Conservation (phyloP, 1,140 invertebrate genomes). For the Brachystomella parvula region DNA sequence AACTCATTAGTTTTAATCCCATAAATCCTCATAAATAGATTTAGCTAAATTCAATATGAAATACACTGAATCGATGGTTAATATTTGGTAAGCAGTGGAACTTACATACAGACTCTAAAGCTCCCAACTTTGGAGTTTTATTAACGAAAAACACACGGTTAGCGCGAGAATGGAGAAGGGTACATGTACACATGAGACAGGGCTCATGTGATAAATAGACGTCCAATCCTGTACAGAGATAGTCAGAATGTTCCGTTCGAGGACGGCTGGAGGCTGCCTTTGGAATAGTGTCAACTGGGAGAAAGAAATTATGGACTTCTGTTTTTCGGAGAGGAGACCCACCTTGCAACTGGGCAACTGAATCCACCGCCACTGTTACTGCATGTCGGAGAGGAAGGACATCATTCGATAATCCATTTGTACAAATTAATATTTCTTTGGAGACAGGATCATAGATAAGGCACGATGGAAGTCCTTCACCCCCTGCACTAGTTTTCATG, state of each 20-base stretch:
- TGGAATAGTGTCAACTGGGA: neutral
- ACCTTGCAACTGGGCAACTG: slow-evolving; percentile 70
- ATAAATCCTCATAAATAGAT: neutral
- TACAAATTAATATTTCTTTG: slow-evolving; percentile 57
- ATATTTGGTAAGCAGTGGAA: slow-evolving; percentile 68
- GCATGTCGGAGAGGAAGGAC: slow-evolving; percentile 72
- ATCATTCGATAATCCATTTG: slow-evolving; percentile 47
- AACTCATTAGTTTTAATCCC: neutral
- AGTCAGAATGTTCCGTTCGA: slow-evolving; percentile 43
- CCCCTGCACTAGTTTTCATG: slow-evolving; percentile 48
- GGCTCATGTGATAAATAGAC: slow-evolving; percentile 76
- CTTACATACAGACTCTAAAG: slow-evolving; percentile 59
- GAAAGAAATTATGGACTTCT: neutral
- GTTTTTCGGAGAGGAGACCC: slow-evolving; percentile 59
- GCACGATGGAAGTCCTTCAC: slow-evolving; percentile 46
- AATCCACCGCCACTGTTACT: slow-evolving; percentile 74
- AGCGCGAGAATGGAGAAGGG: slow-evolving; percentile 75
- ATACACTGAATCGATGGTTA: slow-evolving; percentile 88
- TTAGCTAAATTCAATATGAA: slow-evolving; percentile 37
- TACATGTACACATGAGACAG: slow-evolving; percentile 91
- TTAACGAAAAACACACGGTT: slow-evolving; percentile 70
- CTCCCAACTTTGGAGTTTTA: slow-evolving; percentile 51
- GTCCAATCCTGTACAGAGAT: slow-evolving; percentile 84
- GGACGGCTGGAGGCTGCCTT: slow-evolving; percentile 1
- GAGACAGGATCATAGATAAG: slow-evolving; percentile 59